Conservation (phyloP, 2,888 invertebrate species). For the Andrena haemorrhoa region DNA sequence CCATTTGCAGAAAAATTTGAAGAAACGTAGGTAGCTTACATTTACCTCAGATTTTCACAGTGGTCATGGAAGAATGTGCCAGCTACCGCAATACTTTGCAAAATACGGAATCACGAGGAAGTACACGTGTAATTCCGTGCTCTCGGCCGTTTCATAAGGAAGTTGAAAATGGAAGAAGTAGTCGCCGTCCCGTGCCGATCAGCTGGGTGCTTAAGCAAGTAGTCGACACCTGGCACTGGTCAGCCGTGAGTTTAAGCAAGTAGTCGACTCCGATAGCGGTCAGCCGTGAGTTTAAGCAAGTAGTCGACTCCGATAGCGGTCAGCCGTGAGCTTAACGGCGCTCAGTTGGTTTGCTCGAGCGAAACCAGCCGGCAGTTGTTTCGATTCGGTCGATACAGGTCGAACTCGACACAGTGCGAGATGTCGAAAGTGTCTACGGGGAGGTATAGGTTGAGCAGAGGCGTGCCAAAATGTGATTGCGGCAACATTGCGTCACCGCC, state of each 20-base stretch:
- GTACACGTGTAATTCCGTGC: not conserved
- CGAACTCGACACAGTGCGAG: constrained; percentile 67
- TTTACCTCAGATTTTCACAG: not conserved
- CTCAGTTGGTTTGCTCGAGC: constrained; percentile 42
- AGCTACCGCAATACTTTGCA: too few relatives aligned
- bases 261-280: constrained; percentile 29
- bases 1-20: too few relatives aligned
- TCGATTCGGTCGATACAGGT: constrained; percentile 64
- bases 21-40: too few relatives aligned
- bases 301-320: constrained; percentile 29
- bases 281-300: constrained; percentile 56
- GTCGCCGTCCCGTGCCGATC: not conserved
- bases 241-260: constrained; percentile 29
- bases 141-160: not conserved
- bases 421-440: constrained; percentile 72
- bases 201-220: constrained; percentile 9
- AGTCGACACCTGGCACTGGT: not conserved
- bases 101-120: too few relatives aligned
- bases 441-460: constrained; percentile 73
- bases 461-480: constrained; percentile 83
- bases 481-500: constrained; percentile 83
- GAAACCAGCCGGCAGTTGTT: constrained; percentile 34
- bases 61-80: not conserved
- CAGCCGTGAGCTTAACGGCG: constrained; percentile 52
- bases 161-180: not conserved